These are phyloP conservation scores for Cyclura pinguis DNA, from an alignment of 2,797 vertebrate species.

Conservation along the genomic window DNA sequence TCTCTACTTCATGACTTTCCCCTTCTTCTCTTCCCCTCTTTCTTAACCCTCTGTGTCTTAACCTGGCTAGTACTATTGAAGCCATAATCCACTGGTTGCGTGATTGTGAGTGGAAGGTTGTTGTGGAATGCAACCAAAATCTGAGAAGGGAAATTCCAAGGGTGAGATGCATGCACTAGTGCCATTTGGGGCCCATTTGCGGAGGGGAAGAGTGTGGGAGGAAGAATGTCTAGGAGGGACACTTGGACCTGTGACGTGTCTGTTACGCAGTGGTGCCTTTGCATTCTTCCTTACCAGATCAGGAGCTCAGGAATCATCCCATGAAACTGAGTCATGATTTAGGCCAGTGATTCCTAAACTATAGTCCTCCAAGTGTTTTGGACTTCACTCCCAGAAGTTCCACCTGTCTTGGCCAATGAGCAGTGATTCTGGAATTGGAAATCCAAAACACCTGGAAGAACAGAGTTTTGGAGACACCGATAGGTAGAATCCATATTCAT, in stretches of 20 bases:
- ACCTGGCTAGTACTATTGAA: slow-evolving; percentile 34
- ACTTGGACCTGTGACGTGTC: not conserved
- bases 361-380: no score
- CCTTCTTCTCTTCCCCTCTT: not conserved
- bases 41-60: slow-evolving; percentile 5
- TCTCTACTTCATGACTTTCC: accelerated
- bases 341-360: no score
- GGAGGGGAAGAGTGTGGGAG: not conserved
- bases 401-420: no score
- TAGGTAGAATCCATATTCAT: not conserved
- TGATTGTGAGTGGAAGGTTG: not conserved
- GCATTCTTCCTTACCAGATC: not conserved
- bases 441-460: no score
- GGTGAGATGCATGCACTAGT: not conserved
- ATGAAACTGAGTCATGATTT: not conserved
- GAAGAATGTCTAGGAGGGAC: not conserved
- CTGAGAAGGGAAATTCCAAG: not conserved
- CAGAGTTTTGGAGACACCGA: no score
- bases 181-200: not conserved
- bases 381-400: no score
- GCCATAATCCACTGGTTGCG: slow-evolving; percentile 29
- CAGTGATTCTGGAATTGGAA: no score
- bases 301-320: not conserved
- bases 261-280: not conserved
- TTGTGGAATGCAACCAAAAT: not conserved